Base-by-base conservation (phyloP, 2,888 invertebrate species). In the Meteorus cinctellus region DNA sequence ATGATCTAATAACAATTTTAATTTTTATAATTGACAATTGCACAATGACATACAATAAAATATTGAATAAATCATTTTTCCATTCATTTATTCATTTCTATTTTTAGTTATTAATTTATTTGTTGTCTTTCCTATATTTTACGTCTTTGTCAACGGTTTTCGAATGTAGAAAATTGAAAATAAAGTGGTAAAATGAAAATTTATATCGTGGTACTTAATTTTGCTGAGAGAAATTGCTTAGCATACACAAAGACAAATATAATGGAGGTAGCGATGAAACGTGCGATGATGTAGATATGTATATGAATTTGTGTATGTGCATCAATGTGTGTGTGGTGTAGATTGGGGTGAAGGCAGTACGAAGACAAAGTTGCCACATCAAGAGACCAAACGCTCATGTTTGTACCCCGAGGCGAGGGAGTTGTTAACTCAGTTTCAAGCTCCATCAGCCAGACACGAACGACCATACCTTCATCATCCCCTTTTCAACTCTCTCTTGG, bases 181-280 rank as follows among this genome's bases (percentile, higher is more conserved):
- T 55, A 55, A 55, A 19, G n/a, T n/a, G n/a, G 4, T 5, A 6
- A 8, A 19, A 55, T 19, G n/a, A 6, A 19, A 19, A 55, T n/a
- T n/a, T 55, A n/a, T 55, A 19, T 24, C 4, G n/a, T 6, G 0
- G 6, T n/a, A 8, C 6, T 84, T 86, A 84, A 85, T 86, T 68
- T 84, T 78, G 80, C 78, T 80, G 84, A 48, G 48, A 48, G n/a
- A 55, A 84, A 85, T 84, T 85, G 83, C 84, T 86, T 86, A 86
- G 84, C 85, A 86, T 86, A 84, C 24, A 55, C 86, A 86, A 86
- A 86, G 85, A 85, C 85, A 84, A 85, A 83, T 83, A 85, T 86
- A 86, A 86, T 86, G 84, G 86, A 83, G 80, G 83, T 73, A 78
- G 86, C 85, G 86, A 86, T 85, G 86, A 86, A 82, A 82, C 83